These are phyloP conservation scores for Indri indri DNA, from an alignment of 2,113 vertebrate species.

Conservation along the genomic window DNA sequence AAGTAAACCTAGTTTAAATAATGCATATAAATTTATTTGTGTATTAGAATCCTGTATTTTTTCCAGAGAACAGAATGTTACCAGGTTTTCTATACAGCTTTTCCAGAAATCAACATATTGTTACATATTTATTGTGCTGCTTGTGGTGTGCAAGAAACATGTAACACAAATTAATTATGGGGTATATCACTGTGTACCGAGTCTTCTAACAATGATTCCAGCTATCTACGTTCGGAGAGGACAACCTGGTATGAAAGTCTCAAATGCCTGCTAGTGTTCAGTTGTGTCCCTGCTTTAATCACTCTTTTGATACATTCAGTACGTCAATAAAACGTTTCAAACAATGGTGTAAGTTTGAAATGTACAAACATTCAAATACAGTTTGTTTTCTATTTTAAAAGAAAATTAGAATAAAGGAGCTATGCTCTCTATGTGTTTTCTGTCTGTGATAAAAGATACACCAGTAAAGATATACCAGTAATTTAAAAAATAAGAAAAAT, in stretches of 20 bases:
- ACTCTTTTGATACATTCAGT: neutral
- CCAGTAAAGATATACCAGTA: neutral
- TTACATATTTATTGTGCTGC: neutral
- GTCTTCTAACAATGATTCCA: neutral
- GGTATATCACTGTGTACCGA: neutral
- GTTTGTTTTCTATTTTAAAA: constrained; percentile 44
- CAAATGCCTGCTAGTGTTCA: neutral
- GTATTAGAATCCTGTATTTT: neutral
- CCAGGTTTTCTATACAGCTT: neutral
- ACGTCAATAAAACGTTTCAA: neutral
- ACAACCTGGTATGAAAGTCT: neutral
- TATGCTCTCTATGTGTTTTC: neutral
- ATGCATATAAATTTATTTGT: neutral
- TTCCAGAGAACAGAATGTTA: neutral
- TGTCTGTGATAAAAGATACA: neutral
- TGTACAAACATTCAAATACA: neutral
- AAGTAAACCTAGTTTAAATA: neutral
- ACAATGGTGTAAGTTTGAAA: neutral
- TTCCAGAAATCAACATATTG: neutral
- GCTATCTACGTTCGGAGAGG: neutral
- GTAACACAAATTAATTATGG: neutral
- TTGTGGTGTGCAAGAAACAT: neutral
- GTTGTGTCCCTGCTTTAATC: neutral
- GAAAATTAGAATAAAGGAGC: neutral
- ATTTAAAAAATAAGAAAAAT: constrained; percentile 6